phyloP scores from a whole-genome alignment of 1,140 invertebrate genomes.

The Plutomurus gul region DNA sequence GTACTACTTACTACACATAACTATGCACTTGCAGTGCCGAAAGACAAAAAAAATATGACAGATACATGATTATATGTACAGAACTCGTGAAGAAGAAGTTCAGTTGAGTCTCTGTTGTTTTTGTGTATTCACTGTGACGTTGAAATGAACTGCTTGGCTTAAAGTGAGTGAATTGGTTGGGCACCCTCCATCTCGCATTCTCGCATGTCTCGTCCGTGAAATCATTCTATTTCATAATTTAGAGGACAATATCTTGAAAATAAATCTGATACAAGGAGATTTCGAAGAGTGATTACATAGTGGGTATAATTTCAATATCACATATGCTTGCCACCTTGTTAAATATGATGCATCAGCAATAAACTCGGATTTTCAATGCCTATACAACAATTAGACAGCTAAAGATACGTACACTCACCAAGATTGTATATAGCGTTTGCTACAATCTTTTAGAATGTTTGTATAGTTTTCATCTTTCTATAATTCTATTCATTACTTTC shows the following conservation, averaged over 20 bases:
- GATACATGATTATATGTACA: too few species aligned
- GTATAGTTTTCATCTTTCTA: too few species aligned
- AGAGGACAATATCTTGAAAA: background rate
- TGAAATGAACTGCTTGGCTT: too few species aligned
- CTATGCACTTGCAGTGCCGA: background rate
- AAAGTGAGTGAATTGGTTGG: background rate
- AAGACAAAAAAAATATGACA: background rate
- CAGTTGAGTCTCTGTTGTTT: too few species aligned
- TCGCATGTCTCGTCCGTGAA: background rate
- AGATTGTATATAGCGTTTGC: too few species aligned
- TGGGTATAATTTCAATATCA: conserved; percentile 6
- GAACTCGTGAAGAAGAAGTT: too few species aligned
- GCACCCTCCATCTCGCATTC: background rate
- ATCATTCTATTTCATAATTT: background rate
- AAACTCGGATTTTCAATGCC: background rate
- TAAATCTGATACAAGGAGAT: background rate
- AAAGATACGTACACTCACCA: too few species aligned
- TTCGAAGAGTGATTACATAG: conserved; percentile 2
- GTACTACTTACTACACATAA: background rate
- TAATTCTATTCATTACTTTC: too few species aligned
- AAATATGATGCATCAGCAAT: conserved; percentile 43
- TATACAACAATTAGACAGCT: too few species aligned
- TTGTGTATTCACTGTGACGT: background rate
- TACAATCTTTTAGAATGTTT: too few species aligned
- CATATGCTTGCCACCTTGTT: conserved; percentile 35